A percentile compares a stretch with the other conserved stretches of the same genome.
phyloP scores from a whole-genome alignment of 2,797 vertebrate genomes.

The Ctenopoma multispine region DNA sequence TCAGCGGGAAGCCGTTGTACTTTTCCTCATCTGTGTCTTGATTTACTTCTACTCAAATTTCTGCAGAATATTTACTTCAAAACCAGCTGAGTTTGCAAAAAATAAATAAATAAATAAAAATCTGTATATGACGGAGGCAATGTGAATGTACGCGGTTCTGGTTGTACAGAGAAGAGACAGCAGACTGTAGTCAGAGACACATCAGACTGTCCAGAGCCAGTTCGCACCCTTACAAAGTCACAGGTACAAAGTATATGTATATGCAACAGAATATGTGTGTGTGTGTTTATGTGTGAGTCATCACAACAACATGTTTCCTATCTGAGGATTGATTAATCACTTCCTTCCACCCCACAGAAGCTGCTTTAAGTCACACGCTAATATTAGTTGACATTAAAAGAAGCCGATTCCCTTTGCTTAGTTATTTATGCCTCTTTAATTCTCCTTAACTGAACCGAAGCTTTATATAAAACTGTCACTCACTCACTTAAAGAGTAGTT shows the following conservation, averaged over 20 bases:
- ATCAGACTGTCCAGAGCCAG: conserved; percentile 5
- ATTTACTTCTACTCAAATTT: background rate
- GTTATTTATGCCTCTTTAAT: conserved; percentile 27
- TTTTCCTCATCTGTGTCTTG: background rate
- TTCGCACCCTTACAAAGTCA: conserved; percentile 46
- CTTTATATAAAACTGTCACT: conserved; percentile 28
- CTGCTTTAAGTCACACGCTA: conserved; percentile 60
- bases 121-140: background rate
- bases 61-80: conserved; percentile 4
- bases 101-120: background rate
- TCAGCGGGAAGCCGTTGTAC: too few relatives aligned
- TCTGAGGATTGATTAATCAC: conserved; percentile 68
- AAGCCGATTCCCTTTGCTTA: conserved; percentile 40
- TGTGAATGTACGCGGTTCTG: conserved; percentile 9
- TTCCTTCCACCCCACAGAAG: conserved; percentile 51
- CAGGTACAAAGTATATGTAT: conserved; percentile 64
- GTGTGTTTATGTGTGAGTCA: conserved; percentile 68
- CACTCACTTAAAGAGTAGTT: conserved; percentile 4
- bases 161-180: background rate
- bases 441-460: conserved; percentile 7
- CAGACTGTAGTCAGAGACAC: conserved; percentile 9
- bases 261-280: conserved; percentile 43
- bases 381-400: conserved; percentile 66
- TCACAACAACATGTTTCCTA: conserved; percentile 69
- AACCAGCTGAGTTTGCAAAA: conserved; percentile 34